Base-by-base conservation (phyloP, 2,113 vertebrate species). In the Salminus brasiliensis region DNA sequence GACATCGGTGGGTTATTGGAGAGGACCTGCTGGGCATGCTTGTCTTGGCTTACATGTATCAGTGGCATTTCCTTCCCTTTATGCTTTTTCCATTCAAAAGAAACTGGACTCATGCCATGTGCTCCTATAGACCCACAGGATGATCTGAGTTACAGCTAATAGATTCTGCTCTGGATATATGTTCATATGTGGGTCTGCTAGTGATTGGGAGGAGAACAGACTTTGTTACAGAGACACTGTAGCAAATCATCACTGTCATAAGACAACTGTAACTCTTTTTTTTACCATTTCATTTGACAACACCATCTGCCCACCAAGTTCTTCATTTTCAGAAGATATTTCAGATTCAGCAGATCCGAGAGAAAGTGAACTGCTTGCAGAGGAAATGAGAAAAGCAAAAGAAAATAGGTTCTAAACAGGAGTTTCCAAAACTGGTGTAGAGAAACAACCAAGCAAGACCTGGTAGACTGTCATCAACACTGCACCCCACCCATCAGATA, bases 1-100 rank as follows among this genome's bases (percentile, higher is more conserved):
- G 74, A 82, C 80, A 65, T 16, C 10, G 27, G 36, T n/a, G 69
- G 55, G 74, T 72, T 87, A 85, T 84, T 80, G 84, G 34, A 72
- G 75, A 45, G 72, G 76, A 30, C 85, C 83, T 53, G 57, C 80
- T 80, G 80, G 72, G 81, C 30, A 10, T 45, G 84, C 74, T 84
- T 81, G 76, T 79, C 82, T 88, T 79, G 84, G 72, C 72, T 80
- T 78, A 55, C 66, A 69, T 25, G n/a, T 77, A 75, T 81, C 72
- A 59, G 39, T 82, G 76, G 53, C 47, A 79, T 83, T 88, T 87
- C 79, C 70, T 67, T 29, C 23, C 68, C 27, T 73, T 39, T 74
- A 36, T 52, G 15, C 45, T 77, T 79, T n/a, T 83, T 79, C 39
- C 16, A 29, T 71, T 81, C 27, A 66, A 60, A 29, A 21, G 16